Evolutionary conservation across 92 coral and sea anemone genomes (phyloP), one percentile per base, ranked within the genome.

Genomic region (Heliopora coerulea): DNA sequence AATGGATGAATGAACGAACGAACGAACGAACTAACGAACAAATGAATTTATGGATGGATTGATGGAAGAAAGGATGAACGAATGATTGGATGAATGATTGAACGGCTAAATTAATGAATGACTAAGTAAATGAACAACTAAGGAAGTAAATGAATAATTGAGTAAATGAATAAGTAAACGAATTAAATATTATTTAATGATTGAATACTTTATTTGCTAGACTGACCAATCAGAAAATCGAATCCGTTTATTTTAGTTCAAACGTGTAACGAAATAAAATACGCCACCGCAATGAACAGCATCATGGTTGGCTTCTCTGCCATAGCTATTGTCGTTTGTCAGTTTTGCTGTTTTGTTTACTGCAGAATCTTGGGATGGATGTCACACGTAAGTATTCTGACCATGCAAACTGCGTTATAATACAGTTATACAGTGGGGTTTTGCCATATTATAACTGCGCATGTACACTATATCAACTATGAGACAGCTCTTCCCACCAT

Each of bases 301-400:
- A 3, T 70, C 20, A 70, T 54, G 31, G 63, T 54, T 32, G 50
- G 24, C 13, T 70, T 52, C 63, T 70, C 77, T 5, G 49, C 32
- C 21, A 5, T 70, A 11, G 77, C 63, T 7, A 31, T 27, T 34
- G 42, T 54, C 17, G 7, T 70, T 23, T 52, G 77, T 24, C 31
- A 49, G 30, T 70, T 70, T 52, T 52, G 63, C 18, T 37, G 48
- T 54, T 70, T 70, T 25, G 58, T 54, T n/a, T 70, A 70, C 63
- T 70, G 31, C 77, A 30, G 77, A 23, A 50, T 70, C 48, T 35
- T 70, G 48, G 77, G 77, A 52, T 70, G 77, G 77, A 50, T 70
- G 77, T 33, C 27, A 19, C 77, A 70, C 33, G 77, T 70, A 70
- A 70, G 77, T 70, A 37, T 4, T 37, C 4, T 4, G 42, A 37